Base-by-base conservation (phyloP, 1,140 invertebrate genomes). In the Sitodiplosis mosellana region DNA sequence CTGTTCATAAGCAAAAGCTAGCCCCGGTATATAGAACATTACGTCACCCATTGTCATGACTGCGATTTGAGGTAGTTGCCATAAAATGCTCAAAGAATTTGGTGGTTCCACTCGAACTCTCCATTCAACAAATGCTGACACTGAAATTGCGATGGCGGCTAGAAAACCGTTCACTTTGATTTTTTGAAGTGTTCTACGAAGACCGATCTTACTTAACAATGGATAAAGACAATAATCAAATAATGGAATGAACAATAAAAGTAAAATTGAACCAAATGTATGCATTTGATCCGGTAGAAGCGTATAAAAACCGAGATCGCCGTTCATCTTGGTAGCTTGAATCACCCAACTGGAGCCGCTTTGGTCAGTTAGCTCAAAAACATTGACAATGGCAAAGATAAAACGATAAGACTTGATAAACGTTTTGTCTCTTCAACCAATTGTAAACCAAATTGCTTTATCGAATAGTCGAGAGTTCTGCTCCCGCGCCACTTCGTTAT, bases 31-130 rank as follows among this genome's bases (percentile, higher is more conserved):
- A 2, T 78, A 80, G 59, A 83, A 83, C 66, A 85, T 72, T 36
- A 85, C 66, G 44, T 68, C 70, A 0, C 73, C 87, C 52, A 78
- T 70, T 0, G 87, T 89, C 42, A 92, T 79, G 1, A 89, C 61
- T 17, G 88, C 58, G 59, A 88, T 87, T 58, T 90, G 87, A 0
- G 87, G 85, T 10, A 90, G 55, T 55, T 88, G 70, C 77, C 77
- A 85, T 0, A 86, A 58, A 54, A 90, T 85, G 53, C 79, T 77
- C 4, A 90, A 58, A 1, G 65, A 72, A 56, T 83, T 88, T 1
- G 79, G 70, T 22, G 27, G 27, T 27, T 27, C 27, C 3, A 27
- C 27, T 27, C 10, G 27, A 10, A 27, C 10, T 57, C 73, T 63
- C 11, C 78, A 59, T 59, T 87, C 78, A 7, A 87, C 60, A 45